These are phyloP conservation scores for Eira barbara DNA, from an alignment of 2,113 vertebrate genomes.

Conservation along the genomic window DNA sequence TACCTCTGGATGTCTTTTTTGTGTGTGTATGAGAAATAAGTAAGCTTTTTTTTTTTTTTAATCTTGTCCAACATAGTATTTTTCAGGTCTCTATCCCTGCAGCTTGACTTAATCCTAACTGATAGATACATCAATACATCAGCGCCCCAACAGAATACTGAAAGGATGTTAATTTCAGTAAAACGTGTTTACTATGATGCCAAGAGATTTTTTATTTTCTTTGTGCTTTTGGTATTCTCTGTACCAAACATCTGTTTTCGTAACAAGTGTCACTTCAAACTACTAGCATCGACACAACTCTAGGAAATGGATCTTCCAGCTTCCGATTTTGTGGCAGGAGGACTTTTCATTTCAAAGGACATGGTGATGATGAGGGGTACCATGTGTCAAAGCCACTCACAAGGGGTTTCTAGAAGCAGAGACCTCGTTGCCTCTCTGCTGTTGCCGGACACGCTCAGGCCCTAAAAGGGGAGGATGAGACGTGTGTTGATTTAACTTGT, in stretches of 20 bases:
- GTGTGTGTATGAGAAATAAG: background rate
- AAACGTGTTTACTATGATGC: background rate
- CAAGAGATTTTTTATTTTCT: background rate
- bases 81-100: background rate
- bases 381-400: background rate
- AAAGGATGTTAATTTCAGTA: background rate
- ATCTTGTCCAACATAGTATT: background rate
- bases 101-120: background rate
- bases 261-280: background rate
- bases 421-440: fast-evolving
- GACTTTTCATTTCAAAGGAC: background rate
- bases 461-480: background rate
- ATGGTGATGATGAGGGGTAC: background rate
- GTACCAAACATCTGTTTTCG: background rate
- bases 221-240: background rate
- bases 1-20: background rate
- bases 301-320: background rate
- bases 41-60: background rate
- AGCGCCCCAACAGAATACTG: background rate
- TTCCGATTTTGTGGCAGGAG: background rate
- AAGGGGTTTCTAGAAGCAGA: background rate
- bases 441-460: no score
- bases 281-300: background rate
- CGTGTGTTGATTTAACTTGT: background rate
- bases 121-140: background rate